These are phyloP conservation scores for Pseudomyrmex dendroicus DNA, from an alignment of 1,140 invertebrate species.

Conservation along the genomic window DNA sequence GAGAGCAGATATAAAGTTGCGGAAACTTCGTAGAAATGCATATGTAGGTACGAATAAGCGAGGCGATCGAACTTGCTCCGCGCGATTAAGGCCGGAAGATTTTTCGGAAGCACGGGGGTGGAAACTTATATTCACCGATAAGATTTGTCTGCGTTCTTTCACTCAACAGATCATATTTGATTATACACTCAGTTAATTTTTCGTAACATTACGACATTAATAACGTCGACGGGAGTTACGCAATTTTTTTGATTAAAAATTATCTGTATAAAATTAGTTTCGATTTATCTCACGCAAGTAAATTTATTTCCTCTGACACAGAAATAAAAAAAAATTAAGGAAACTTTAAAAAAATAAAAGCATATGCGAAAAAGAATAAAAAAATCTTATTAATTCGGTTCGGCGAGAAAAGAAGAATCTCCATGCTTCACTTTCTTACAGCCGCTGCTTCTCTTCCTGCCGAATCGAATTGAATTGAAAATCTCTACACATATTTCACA, in stretches of 20 bases:
- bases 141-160: neutral
- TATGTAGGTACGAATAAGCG: neutral
- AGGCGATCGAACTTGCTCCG: neutral
- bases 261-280: neutral
- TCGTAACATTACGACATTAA: conserved; percentile 4
- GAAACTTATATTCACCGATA: conserved; percentile 35
- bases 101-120: conserved; percentile 21
- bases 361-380: too few species aligned
- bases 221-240: neutral
- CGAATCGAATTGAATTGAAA: too few species aligned
- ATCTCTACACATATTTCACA: neutral
- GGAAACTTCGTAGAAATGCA: conserved; percentile 33
- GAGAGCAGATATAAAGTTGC: neutral
- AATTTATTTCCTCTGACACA: neutral
- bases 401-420: too few species aligned
- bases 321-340: neutral
- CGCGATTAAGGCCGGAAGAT: conserved; percentile 17
- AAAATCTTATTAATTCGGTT: too few species aligned
- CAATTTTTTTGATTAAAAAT: neutral
- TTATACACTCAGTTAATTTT: neutral
- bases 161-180: conserved; percentile 1
- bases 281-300: conserved; percentile 11
- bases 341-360: too few species aligned
- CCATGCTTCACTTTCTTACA: too few species aligned
- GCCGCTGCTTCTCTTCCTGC: too few species aligned